Conservation (phyloP, 2,797 vertebrate genomes). For the Lophotriccus pileatus region DNA sequence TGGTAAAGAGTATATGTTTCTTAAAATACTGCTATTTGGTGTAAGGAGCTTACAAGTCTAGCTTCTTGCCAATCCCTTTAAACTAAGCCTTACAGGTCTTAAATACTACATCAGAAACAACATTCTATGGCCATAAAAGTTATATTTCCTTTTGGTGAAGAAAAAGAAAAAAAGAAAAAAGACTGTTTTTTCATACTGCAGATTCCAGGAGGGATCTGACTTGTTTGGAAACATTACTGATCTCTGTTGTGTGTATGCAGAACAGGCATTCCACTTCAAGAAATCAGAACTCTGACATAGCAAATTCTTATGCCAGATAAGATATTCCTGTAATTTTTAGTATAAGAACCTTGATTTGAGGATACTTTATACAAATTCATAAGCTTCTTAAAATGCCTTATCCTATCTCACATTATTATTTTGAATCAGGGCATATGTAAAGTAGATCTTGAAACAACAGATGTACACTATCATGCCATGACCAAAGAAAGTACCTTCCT, state of each 20-base stretch:
- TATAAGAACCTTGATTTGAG: not conserved
- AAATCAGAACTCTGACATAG: not conserved
- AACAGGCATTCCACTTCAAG: not conserved
- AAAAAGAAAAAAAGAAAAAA: not conserved
- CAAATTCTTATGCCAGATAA: not conserved
- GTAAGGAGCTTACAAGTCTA: not conserved
- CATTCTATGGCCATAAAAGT: not conserved
- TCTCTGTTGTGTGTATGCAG: not conserved
- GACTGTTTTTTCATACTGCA: not conserved
- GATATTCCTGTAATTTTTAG: not conserved
- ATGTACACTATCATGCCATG: accelerated
- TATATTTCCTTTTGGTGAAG: not conserved
- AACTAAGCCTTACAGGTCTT: not conserved
- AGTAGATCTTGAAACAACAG: not conserved
- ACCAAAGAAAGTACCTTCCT: not conserved
- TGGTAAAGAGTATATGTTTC: not conserved
- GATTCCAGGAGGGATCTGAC: not conserved
- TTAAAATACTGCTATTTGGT: not conserved
- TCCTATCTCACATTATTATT: not conserved
- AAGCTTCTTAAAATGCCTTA: not conserved
- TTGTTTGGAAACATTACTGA: not conserved
- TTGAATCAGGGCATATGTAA: not conserved
- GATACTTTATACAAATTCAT: not conserved
- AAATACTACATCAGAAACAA: not conserved
- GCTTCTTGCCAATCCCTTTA: not conserved